A percentile compares a stretch with the other conserved stretches of the same genome.
These are phyloP conservation scores for Emys orbicularis DNA, from an alignment of 2,797 vertebrate species.

Conservation along the genomic window DNA sequence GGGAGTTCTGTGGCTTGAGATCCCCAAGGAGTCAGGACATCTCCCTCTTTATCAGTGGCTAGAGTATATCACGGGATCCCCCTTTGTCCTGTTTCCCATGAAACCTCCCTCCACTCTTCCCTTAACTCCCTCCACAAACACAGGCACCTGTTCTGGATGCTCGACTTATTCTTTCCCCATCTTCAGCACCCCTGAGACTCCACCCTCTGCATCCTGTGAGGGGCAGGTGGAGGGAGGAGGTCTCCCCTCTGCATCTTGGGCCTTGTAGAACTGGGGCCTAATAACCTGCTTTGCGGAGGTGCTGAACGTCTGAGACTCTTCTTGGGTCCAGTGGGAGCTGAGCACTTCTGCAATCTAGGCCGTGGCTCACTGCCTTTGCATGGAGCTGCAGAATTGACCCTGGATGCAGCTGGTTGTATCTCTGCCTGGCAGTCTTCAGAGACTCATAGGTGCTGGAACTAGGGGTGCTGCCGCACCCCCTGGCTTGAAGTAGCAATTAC, in stretches of 20 bases:
- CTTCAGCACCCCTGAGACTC: background rate
- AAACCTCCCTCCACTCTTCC: background rate
- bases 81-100: background rate
- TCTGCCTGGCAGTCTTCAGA: background rate
- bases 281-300: background rate
- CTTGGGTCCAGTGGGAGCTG: background rate
- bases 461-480: background rate
- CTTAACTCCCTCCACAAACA: background rate
- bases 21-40: background rate
- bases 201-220: background rate
- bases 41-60: background rate
- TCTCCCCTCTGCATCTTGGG: background rate
- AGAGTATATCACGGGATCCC: background rate
- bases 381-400: background rate
- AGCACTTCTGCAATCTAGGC: background rate
- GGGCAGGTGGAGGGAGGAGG: background rate
- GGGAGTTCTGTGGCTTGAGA: background rate
- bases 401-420: background rate
- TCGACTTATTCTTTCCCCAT: background rate
- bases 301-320: background rate
- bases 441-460: accelerated
- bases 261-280: background rate
- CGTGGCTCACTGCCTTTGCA: accelerated
- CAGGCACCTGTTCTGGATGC: background rate
- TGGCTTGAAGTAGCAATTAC: background rate